Percentiles rank a stretch among this genome's conserved stretches.
phyloP scores from a whole-genome alignment of 2,113 vertebrate species.

The Pomatostomus ruficeps region DNA sequence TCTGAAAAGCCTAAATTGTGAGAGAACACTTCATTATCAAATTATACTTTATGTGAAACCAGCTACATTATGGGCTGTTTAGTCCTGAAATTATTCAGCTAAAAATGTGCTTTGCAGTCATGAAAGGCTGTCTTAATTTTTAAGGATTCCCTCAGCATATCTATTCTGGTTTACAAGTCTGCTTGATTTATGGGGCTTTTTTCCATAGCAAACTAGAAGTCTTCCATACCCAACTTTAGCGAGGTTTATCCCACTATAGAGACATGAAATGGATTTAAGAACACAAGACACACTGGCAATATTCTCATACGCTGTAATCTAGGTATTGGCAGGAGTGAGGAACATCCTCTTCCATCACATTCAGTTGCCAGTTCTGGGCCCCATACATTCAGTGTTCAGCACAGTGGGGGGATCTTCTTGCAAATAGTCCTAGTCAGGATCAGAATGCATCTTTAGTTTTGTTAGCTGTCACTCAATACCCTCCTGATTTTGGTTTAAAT shows the following conservation, averaged over 20 bases:
- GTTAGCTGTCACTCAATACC: not conserved
- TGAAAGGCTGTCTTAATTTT: slow-evolving; percentile 18
- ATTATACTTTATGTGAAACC: slow-evolving; percentile 27
- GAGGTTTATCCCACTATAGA: not conserved
- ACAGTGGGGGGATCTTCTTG: not conserved
- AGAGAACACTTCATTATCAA: slow-evolving; percentile 31
- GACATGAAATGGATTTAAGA: not conserved
- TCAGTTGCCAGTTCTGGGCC: not conserved
- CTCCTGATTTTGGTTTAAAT: not conserved
- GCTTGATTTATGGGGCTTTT: not conserved
- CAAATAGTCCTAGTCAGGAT: not conserved
- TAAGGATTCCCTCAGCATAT: not conserved
- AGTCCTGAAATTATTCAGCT: slow-evolving; percentile 12
- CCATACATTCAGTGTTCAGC: not conserved
- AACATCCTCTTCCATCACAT: not conserved
- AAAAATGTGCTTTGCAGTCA: slow-evolving; percentile 7
- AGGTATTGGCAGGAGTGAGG: not conserved
- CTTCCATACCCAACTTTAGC: not conserved
- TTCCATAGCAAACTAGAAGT: not conserved
- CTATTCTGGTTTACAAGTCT: not conserved
- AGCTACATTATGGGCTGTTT: not conserved
- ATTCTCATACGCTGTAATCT: not conserved
- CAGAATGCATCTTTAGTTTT: not conserved
- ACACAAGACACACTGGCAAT: not conserved
- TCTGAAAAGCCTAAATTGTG: slow-evolving; percentile 10